These are phyloP conservation scores for Oreochromis spilurus DNA, from an alignment of 2,113 vertebrate genomes.

Conservation along the genomic window DNA sequence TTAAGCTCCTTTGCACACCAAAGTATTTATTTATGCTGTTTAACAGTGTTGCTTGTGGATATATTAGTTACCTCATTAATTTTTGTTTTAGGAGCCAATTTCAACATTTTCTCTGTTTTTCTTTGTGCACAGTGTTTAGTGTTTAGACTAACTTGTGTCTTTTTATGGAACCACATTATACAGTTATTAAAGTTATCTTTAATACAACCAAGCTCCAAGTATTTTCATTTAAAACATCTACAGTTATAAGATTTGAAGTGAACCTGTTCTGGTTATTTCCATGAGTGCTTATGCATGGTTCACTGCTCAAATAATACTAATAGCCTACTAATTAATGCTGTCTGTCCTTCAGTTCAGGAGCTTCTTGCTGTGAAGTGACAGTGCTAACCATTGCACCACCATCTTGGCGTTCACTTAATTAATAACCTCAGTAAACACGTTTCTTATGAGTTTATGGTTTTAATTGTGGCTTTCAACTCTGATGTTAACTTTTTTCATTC, in stretches of 20 bases:
- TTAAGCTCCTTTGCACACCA: not conserved
- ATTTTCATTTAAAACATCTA: not conserved
- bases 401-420: not conserved
- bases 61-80: not conserved
- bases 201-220: not conserved
- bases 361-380: not conserved
- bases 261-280: not conserved
- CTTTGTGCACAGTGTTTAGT: not conserved
- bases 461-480: not conserved
- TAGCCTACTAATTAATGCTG: not conserved
- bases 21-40: not conserved
- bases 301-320: not conserved
- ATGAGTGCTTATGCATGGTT: not conserved
- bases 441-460: not conserved
- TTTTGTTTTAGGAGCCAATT: not conserved
- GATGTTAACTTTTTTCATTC: not conserved
- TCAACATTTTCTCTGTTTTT: not conserved
- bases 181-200: conserved; percentile 6
- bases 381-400: not conserved
- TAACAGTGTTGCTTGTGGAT: not conserved
- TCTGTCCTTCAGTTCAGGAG: not conserved
- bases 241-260: not conserved
- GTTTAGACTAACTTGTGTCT: not conserved
- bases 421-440: not conserved
- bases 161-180: not conserved